Conservation (phyloP, 2,888 invertebrate species). For the Andrena marginata region DNA sequence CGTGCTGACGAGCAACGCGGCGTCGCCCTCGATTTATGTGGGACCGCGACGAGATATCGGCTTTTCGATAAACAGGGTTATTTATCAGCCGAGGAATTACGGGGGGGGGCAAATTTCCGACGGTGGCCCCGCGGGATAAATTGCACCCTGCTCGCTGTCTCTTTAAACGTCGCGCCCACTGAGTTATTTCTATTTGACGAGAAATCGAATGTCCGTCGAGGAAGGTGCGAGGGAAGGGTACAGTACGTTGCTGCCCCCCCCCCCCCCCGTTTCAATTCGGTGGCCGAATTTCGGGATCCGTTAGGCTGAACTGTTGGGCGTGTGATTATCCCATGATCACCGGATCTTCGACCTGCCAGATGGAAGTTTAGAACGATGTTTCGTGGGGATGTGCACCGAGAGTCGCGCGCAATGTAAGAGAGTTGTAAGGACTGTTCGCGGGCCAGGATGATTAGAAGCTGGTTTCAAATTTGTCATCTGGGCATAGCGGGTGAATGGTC, state of each 20-base stretch:
- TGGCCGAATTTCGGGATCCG: neutral
- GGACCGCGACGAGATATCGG: conserved; percentile 28
- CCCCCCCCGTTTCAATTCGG: neutral
- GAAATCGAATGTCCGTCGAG: neutral
- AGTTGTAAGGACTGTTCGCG: neutral
- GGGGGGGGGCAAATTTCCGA: conserved; percentile 1
- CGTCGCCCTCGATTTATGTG: conserved; percentile 35
- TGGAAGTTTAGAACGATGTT: neutral
- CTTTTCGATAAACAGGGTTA: conserved; percentile 35
- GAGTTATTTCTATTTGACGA: neutral
- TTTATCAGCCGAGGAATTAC: conserved; percentile 11
- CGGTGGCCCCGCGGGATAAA: neutral
- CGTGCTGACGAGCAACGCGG: neutral
- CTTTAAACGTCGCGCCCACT: neutral
- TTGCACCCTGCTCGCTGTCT: neutral
- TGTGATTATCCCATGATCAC: neutral
- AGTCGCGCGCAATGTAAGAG: conserved; percentile 6
- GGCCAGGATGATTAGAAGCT: neutral
- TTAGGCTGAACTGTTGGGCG: neutral
- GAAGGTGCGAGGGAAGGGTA: neutral
- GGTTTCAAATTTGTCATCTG: neutral
- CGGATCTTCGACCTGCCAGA: conserved; percentile 19
- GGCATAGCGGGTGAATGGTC: neutral
- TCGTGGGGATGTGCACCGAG: neutral
- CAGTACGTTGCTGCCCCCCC: neutral